Conservation (phyloP, 2,888 invertebrate species). For the Charanyca ferruginea region DNA sequence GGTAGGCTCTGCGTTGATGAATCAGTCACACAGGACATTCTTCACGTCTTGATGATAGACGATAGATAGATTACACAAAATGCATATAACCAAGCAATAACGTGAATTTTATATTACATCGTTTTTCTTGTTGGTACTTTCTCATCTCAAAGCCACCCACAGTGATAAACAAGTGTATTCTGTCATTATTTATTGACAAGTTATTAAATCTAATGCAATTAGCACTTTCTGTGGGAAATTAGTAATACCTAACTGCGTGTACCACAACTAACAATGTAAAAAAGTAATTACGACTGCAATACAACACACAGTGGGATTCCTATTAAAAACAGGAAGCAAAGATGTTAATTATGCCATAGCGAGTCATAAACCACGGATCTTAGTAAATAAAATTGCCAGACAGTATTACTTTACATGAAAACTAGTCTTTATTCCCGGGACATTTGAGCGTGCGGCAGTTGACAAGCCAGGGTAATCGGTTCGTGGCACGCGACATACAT, state of each 20-base stretch:
- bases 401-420: slow-evolving; percentile 61
- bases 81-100: slow-evolving; percentile 1
- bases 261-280: slow-evolving; percentile 9
- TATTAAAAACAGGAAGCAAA: slow-evolving; percentile 33
- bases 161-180: background rate
- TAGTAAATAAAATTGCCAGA: slow-evolving; percentile 42
- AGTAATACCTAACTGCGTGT: background rate
- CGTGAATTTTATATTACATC: background rate
- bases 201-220: background rate
- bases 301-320: background rate
- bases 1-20: too few species aligned
- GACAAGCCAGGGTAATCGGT: slow-evolving; percentile 79
- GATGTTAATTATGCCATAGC: slow-evolving; percentile 44
- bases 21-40: too few species aligned
- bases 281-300: slow-evolving; percentile 2
- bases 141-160: slow-evolving; percentile 3
- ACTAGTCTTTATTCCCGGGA: slow-evolving; percentile 66
- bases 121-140: slow-evolving; percentile 3
- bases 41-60: too few species aligned
- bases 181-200: background rate
- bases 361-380: slow-evolving; percentile 36
- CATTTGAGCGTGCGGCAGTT: slow-evolving; percentile 66
- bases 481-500: slow-evolving; percentile 85
- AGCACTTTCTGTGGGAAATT: background rate
- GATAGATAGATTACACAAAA: slow-evolving; percentile 3